Evolutionary conservation across 2,113 vertebrate genomes (phyloP), one percentile per base, ranked within the genome.

Genomic region (Catharus bicknelli): DNA sequence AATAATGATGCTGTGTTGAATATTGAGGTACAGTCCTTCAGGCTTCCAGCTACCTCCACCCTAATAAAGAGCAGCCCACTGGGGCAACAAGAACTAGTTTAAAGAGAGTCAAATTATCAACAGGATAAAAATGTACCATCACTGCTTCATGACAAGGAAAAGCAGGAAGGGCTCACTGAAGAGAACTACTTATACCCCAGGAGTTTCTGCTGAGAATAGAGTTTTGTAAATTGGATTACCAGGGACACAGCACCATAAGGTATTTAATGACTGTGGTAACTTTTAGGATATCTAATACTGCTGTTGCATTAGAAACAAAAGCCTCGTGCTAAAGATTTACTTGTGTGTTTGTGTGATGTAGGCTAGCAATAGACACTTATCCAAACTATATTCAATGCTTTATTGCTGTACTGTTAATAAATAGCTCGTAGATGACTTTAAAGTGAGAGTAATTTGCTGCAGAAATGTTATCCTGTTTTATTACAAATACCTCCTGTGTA

Each of bases 1-100:
- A 98, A 98, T 98, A 98, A 97, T 95, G 94, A 97, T 96, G 98
- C 96, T 97, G 93, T 96, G 97, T 98, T 95, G 98, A 97, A 97
- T 95, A 97, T 72, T 93, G 97, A 97, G 95, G 95, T 98, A 90
- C 96, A 86, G 96, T 94, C 95, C 95, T 96, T 83, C 94, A 93
- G 86, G 77, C 94, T 94, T 93, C 94, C 91, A 96, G 96, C 93
- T 95, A 95, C 91, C 96, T 97, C 96, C 92, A 95, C 93, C 97
- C 92, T 95, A 90, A 86, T 72, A 82, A 76, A 97, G 81, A 89
- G 83, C 94, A 95, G 70, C 64, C 95, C 88, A 74, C 85, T 90
- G 96, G 92, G 97, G 90, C 96, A 95, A 67, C 96, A 80, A 95
- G 97, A 92, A 94, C 75, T 97, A 97, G 97, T 98, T 98, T 96